Percentiles rank a stretch among this genome's conserved stretches.
phyloP scores from a whole-genome alignment of 2,888 invertebrate species.

The Hoplodrina ambigua region DNA sequence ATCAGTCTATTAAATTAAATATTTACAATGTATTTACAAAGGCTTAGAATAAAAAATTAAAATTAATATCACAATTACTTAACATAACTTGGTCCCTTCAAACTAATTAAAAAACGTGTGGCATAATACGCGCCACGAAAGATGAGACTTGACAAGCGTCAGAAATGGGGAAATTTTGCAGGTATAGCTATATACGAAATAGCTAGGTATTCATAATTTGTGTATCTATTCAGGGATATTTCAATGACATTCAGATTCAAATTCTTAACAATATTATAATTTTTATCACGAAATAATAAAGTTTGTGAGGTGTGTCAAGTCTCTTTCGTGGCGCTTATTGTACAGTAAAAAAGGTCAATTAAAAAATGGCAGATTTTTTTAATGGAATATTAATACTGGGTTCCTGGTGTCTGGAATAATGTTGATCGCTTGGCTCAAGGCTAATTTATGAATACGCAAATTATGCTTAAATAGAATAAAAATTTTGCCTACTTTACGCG shows the following conservation, averaged over 20 bases:
- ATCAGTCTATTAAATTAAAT: slow-evolving; percentile 70
- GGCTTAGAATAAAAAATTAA: slow-evolving; percentile 29
- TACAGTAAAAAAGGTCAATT: neutral
- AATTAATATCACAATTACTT: slow-evolving; percentile 58
- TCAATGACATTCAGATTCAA: too few relatives aligned
- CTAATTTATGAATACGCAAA: neutral
- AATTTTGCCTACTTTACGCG: neutral
- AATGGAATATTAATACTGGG: slow-evolving; percentile 22
- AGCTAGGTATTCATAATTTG: too few relatives aligned
- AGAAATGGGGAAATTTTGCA: too few relatives aligned
- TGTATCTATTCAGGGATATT: too few relatives aligned
- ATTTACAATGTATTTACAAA: slow-evolving; percentile 65
- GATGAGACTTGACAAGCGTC: too few relatives aligned
- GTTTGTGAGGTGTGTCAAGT: too few relatives aligned
- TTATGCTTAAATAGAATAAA: neutral
- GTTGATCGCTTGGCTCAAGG: neutral
- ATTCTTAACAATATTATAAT: too few relatives aligned
- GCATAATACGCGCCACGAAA: neutral
- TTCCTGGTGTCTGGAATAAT: neutral
- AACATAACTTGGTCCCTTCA: slow-evolving; percentile 14
- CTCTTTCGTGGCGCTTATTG: too few relatives aligned
- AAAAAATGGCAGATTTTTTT: neutral
- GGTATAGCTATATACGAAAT: too few relatives aligned
- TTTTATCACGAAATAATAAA: too few relatives aligned
- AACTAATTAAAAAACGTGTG: neutral